Evolutionary conservation across 2,797 vertebrate species (phyloP).

Genomic region (Astyanax mexicanus): DNA sequence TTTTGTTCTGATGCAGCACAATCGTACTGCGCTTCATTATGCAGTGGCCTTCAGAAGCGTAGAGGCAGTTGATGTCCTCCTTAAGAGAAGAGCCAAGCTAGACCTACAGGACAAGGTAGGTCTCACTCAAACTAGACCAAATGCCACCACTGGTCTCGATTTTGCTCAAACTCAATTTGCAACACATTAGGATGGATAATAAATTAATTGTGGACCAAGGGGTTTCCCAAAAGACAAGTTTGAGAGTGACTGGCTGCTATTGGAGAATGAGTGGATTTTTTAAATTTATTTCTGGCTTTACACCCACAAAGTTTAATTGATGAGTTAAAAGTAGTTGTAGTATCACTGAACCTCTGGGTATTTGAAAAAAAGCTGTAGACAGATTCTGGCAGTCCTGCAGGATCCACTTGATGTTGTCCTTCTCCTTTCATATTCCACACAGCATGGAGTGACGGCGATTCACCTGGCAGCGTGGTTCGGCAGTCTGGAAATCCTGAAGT

Average conservation of each 20-base stretch:
- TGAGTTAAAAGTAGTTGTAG: too few species aligned
- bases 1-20: slow-evolving; percentile 74
- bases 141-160: not conserved
- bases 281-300: too few species aligned
- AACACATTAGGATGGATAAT: too few species aligned
- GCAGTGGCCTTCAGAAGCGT: slow-evolving; percentile 83
- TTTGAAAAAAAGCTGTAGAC: not conserved
- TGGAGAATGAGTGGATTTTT: too few species aligned
- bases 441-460: slow-evolving; percentile 87
- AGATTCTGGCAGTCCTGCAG: not conserved
- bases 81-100: slow-evolving; percentile 87
- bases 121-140: slow-evolving; percentile 38
- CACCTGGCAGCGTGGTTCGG: slow-evolving; percentile 93
- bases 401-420: not conserved
- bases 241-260: too few species aligned
- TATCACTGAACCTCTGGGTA: too few species aligned
- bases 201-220: too few species aligned
- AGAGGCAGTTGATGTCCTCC: slow-evolving; percentile 83
- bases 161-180: too few species aligned
- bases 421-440: slow-evolving; percentile 17
- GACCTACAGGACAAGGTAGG: slow-evolving; percentile 75
- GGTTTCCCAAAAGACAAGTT: too few species aligned
- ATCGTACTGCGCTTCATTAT: slow-evolving; percentile 88
- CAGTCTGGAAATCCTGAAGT: slow-evolving; percentile 84
- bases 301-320: too few species aligned